Conservation (phyloP, 2,113 vertebrate genomes). For the Podarcis muralis region DNA sequence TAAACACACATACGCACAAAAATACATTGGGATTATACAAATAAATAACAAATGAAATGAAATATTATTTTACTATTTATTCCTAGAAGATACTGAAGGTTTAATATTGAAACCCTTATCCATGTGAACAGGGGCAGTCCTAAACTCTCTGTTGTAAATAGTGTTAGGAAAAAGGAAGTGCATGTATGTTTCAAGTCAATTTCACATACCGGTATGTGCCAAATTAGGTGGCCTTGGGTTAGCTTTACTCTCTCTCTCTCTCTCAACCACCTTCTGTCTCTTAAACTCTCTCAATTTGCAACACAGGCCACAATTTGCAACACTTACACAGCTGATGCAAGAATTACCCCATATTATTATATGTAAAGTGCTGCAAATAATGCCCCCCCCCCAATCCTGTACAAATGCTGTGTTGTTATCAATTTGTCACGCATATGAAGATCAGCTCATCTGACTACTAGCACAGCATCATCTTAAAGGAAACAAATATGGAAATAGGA, state of each 20-base stretch:
- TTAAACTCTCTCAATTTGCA: background rate
- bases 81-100: constrained; percentile 25
- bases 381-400: background rate
- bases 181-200: too few species aligned
- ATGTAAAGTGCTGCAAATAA: background rate
- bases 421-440: background rate
- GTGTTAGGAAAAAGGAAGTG: too few species aligned
- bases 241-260: constrained; percentile 49
- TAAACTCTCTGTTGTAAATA: too few species aligned
- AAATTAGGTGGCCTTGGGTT: background rate
- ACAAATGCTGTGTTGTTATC: background rate
- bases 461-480: background rate
- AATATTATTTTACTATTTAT: constrained; percentile 42
- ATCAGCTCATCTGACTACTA: constrained; percentile 3
- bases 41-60: too few species aligned
- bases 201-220: background rate
- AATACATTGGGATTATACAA: too few species aligned
- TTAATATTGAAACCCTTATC: constrained; percentile 37
- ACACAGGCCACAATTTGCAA: background rate
- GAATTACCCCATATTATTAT: background rate
- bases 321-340: background rate
- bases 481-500: fast-evolving
- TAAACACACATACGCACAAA: too few species aligned
- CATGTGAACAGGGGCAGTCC: too few species aligned
- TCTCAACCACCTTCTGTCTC: background rate